A percentile compares a stretch with the other conserved stretches of the same genome.
phyloP scores from a whole-genome alignment of 2,888 invertebrate genomes.

The Chaitophorus viminalis region DNA sequence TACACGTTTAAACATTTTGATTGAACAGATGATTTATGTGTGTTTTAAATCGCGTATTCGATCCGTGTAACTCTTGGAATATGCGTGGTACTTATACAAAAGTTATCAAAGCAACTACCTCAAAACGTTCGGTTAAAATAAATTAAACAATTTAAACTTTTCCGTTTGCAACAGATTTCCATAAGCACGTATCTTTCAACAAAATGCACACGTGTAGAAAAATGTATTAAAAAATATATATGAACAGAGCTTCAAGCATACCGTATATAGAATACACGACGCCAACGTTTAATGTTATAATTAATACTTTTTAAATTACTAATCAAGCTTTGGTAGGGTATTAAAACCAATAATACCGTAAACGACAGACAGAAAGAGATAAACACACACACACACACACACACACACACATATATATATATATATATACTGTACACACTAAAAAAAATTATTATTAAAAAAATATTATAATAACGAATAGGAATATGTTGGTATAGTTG shows the following conservation, averaged over 20 bases:
- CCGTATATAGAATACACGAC: background rate
- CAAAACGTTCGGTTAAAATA: slow-evolving; percentile 15
- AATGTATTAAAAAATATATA: background rate
- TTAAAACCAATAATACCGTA: too few species aligned
- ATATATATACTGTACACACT: too few species aligned
- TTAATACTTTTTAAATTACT: background rate
- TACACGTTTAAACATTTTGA: slow-evolving; percentile 17
- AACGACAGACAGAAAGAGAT: too few species aligned
- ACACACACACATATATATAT: too few species aligned
- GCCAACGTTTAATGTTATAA: background rate
- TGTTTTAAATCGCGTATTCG: slow-evolving; percentile 3
- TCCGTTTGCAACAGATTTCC: background rate
- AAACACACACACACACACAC: too few species aligned
- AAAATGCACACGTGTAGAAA: background rate
- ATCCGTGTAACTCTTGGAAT: background rate
- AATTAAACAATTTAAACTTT: slow-evolving; percentile 23
- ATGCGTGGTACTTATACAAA: background rate
- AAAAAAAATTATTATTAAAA: background rate
- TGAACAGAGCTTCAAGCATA: background rate
- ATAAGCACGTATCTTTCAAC: background rate
- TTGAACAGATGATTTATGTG: slow-evolving; percentile 24
- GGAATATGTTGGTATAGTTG: background rate
- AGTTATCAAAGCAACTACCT: background rate
- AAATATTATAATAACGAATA: background rate
- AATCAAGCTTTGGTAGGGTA: background rate